Evolutionary conservation across 2,113 vertebrate genomes (phyloP).

Genomic region (Oreocharis arfaki): DNA sequence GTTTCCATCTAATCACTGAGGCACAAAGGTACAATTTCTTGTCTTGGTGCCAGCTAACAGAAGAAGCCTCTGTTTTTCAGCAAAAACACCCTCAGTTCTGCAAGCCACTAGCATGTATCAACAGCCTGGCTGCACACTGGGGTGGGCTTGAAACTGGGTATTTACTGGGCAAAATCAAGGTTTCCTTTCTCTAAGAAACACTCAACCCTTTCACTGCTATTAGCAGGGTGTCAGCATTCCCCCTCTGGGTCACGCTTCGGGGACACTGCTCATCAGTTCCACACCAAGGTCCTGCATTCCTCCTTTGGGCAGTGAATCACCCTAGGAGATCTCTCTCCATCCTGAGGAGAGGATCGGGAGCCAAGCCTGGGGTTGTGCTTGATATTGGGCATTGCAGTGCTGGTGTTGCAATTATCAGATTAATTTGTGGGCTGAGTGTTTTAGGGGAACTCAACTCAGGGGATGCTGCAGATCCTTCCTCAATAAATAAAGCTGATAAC

Average conservation of each 20-base stretch:
- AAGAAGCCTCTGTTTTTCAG: constrained; percentile 14
- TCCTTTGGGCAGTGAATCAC: accelerated
- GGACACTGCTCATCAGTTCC: background rate
- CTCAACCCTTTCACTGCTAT: background rate
- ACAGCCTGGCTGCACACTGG: background rate
- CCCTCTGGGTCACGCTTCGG: no score
- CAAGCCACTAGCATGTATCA: background rate
- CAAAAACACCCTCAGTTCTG: background rate
- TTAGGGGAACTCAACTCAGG: background rate
- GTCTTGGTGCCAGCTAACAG: background rate
- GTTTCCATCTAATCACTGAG: background rate
- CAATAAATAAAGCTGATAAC: background rate
- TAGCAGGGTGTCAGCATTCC: background rate
- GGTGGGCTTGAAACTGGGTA: background rate
- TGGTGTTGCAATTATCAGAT: background rate
- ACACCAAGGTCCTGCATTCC: no score
- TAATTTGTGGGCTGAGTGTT: background rate
- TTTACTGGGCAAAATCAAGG: background rate
- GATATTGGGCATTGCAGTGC: background rate
- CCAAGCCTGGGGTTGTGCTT: background rate
- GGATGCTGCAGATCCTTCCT: background rate
- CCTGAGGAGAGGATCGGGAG: background rate
- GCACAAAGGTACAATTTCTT: background rate
- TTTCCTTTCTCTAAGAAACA: background rate
- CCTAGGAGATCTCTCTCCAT: background rate